A percentile compares a stretch with the other conserved stretches of the same genome.
These are phyloP conservation scores for Meriones unguiculatus DNA, from an alignment of 2,113 vertebrate genomes.

Conservation along the genomic window DNA sequence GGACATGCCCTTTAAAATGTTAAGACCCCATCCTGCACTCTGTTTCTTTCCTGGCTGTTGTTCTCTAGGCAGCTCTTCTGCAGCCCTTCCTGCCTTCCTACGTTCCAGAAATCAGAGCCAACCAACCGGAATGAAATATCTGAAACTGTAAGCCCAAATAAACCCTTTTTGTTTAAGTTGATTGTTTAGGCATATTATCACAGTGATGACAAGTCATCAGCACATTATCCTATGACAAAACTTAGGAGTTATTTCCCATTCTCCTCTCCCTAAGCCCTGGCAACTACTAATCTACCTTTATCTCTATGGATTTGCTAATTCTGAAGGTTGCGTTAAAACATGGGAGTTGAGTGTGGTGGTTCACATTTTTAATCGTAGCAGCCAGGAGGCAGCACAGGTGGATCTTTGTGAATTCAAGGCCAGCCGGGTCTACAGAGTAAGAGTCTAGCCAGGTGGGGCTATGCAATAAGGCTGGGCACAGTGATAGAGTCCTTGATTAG, in stretches of 20 bases:
- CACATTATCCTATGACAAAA: not conserved
- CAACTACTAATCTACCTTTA: not conserved
- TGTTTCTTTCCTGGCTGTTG: not conserved
- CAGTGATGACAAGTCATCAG: not conserved
- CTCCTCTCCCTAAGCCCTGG: not conserved
- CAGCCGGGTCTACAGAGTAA: not conserved
- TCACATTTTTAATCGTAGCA: not conserved
- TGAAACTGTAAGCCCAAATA: not conserved
- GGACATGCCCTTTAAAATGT: not conserved
- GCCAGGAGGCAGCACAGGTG: not conserved
- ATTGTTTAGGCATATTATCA: not conserved
- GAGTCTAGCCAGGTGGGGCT: not conserved
- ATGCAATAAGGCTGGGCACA: not conserved
- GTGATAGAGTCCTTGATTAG: not conserved
- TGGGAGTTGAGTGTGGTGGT: not conserved
- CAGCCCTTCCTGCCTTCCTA: not conserved
- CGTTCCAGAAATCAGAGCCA: not conserved
- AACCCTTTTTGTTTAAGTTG: not conserved
- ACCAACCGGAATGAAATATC: not conserved
- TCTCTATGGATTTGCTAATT: not conserved
- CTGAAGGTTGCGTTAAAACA: not conserved
- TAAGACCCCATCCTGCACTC: not conserved
- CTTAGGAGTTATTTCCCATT: not conserved
- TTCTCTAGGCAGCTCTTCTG: not conserved
- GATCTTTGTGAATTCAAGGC: not conserved